Evolutionary conservation across 1,140 invertebrate species (phyloP), one percentile per base, ranked within the genome.

Genomic region (Amyelois transitella): DNA sequence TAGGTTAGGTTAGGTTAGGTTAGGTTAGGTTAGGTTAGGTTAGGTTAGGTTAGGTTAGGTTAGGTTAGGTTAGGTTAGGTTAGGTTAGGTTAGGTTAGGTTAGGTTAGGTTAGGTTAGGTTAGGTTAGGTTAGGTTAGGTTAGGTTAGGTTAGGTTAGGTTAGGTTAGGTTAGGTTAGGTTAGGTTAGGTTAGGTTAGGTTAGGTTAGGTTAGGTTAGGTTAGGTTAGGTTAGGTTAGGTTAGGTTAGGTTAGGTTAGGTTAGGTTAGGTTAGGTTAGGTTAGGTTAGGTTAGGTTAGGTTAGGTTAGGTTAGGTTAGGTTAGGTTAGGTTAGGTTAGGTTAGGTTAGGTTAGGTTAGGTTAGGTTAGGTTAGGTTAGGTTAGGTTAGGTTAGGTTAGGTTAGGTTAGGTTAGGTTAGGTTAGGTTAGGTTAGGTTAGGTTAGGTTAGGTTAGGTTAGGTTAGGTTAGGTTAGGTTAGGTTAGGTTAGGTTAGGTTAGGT

Each of bases 161-260:
- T 64, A 60, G 62, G 62, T 64, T 64, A 60, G 62, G 57, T 64
- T 60, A 60, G 62, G 62, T 64, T 64, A 60, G 61, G 55, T 63
- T 55, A 54, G 62, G 57, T 64, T 57, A 60, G 62, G 57, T 64
- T 77, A 77, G 68, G 74, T 77, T 77, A 75, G 73, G 73, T 77
- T 77, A 72, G 74, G 71, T 76, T 74, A 68, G 76, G 75, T 77
- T 78, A 70, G 75, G 75, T 78, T 73, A 78, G 58, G 59, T 64
- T 60, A 60, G 64, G 64, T 69, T 60, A 58, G 66, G 59, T 66
- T 59, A 48, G 59, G 63, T 60, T 62, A 55, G 63, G 55, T 62
- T 59, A 61, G 63, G 59, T 72, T 72, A 58, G 67, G 60, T 69
- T 43, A 43, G 32, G 32, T 43, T 43, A 43, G 32, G 64, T 72